Evolutionary conservation across 2,888 invertebrate genomes (phyloP).

Genomic region (Scaptodrosophila latifasciaeformis): DNA sequence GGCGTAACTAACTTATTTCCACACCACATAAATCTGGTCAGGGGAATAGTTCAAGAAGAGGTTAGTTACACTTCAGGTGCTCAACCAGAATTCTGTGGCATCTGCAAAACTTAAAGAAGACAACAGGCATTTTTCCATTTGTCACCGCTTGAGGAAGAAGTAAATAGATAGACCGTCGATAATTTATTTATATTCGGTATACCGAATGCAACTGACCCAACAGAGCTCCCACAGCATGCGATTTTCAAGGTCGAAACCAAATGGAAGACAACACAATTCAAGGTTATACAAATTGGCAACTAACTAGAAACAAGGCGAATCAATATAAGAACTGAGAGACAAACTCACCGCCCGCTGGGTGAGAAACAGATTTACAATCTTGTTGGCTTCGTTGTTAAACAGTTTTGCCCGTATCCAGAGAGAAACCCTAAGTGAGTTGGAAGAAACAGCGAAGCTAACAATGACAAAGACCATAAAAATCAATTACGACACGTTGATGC

Average conservation of each 20-base stretch:
- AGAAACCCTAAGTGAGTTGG: no score
- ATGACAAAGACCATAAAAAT: conserved; percentile 65
- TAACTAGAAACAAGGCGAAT: conserved; percentile 24
- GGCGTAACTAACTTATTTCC: conserved; percentile 36
- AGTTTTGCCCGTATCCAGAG: conserved; percentile 24
- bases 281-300: conserved; percentile 58
- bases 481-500: conserved; percentile 59
- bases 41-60: conserved; percentile 24
- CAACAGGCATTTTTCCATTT: no score
- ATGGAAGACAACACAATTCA: conserved; percentile 25
- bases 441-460: conserved; percentile 25
- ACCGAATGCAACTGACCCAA: conserved; percentile 21
- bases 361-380: conserved; percentile 53
- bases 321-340: background rate
- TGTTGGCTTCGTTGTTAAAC: conserved; percentile 15
- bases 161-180: conserved; percentile 45
- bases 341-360: conserved; percentile 14
- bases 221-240: conserved; percentile 20
- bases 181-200: conserved; percentile 57
- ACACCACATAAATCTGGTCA: conserved; percentile 34
- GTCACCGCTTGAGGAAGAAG: no score
- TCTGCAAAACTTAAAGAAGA: no score
- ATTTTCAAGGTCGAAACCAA: conserved; percentile 35
- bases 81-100: no score
- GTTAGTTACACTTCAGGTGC: background rate